These are phyloP conservation scores for Rousettus madagascariensis DNA, from an alignment of 2,797 vertebrate species.

Conservation along the genomic window DNA sequence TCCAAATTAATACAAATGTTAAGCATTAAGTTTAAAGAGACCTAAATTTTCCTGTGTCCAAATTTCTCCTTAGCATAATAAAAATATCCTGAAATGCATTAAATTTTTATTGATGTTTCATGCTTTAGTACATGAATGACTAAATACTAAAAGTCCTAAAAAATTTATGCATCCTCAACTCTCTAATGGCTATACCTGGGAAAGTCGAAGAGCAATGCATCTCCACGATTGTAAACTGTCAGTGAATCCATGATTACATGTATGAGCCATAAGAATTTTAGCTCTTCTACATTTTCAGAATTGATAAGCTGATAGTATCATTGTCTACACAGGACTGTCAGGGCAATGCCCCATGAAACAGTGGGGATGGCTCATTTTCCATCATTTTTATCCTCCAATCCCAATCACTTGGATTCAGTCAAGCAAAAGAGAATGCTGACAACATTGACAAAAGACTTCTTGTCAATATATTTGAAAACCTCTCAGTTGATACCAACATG, in stretches of 20 bases:
- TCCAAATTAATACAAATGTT: background rate
- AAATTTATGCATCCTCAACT: background rate
- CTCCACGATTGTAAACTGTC: background rate
- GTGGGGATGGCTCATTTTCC: background rate
- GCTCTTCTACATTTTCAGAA: background rate
- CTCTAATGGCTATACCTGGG: background rate
- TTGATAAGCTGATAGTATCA: background rate
- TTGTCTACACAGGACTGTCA: background rate
- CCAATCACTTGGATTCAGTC: background rate
- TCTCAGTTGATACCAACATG: background rate
- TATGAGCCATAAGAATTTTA: background rate
- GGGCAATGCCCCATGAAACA: background rate
- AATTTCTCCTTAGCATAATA: background rate
- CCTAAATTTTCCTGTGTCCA: background rate
- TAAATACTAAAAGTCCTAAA: background rate
- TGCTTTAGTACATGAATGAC: background rate
- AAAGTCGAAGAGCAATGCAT: background rate
- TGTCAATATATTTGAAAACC: background rate
- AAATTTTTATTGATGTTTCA: background rate
- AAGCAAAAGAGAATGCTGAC: background rate
- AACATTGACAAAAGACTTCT: background rate
- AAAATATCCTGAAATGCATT: background rate
- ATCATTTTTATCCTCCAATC: background rate
- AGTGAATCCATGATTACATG: background rate
- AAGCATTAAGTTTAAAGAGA: background rate